These are phyloP conservation scores for Ricordea florida DNA, from an alignment of 92 coral and sea anemone genomes.

Conservation along the genomic window DNA sequence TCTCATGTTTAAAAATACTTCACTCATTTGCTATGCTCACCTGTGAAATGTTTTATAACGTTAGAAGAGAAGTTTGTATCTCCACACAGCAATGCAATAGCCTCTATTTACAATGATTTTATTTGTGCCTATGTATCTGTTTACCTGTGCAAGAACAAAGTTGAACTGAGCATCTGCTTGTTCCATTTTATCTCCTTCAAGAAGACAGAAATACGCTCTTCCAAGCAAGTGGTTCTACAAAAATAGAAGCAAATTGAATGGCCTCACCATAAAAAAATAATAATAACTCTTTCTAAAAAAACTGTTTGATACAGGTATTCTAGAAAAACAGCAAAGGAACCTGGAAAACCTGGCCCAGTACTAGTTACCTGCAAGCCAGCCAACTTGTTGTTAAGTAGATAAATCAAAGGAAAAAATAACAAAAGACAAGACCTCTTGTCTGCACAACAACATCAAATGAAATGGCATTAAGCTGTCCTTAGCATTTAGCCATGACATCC, in stretches of 20 bases:
- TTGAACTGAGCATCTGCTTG: slow-evolving; percentile 99
- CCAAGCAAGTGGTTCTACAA: slow-evolving; percentile 96
- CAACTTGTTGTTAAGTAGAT: too few species aligned
- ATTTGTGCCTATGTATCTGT: neutral
- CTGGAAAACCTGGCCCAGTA: neutral
- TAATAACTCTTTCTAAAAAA: neutral
- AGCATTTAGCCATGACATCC: too few species aligned
- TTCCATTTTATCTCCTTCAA: slow-evolving; percentile 98
- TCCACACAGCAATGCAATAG: too few species aligned
- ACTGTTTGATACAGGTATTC: neutral
- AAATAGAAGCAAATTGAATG: neutral
- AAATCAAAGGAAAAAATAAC: too few species aligned
- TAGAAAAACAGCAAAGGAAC: neutral
- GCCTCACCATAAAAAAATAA: neutral
- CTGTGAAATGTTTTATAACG: neutral
- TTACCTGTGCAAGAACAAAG: slow-evolving; percentile 94
- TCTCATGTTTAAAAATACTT: too few species aligned
- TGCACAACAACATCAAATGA: too few species aligned
- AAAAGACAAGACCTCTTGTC: too few species aligned
- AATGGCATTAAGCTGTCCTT: too few species aligned
- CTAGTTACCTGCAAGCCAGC: too few species aligned
- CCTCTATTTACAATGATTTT: neutral
- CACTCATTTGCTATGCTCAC: too few species aligned
- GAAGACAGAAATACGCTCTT: slow-evolving; percentile 96
- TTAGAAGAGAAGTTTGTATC: neutral